phyloP scores from a whole-genome alignment of 2,113 vertebrate species.

The Pica pica region DNA sequence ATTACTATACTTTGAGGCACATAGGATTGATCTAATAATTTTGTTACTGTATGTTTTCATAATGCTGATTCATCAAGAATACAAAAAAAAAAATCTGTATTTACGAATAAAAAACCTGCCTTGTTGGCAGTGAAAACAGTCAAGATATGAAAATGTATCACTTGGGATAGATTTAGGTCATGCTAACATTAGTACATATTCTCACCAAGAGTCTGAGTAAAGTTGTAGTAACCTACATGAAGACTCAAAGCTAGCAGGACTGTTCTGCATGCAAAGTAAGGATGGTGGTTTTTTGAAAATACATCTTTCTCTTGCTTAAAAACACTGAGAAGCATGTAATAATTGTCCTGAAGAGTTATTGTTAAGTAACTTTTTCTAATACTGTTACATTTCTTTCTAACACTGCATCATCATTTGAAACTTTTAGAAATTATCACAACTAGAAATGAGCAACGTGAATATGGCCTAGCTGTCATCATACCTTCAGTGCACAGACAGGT shows the following conservation, averaged over 20 bases:
- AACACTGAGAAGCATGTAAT: not conserved
- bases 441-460: not conserved
- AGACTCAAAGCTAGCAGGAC: not conserved
- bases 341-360: not conserved
- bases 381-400: not conserved
- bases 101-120: not conserved
- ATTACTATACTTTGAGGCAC: not conserved
- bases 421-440: not conserved
- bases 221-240: not conserved
- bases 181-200: not conserved
- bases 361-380: not conserved
- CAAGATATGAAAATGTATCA: not conserved
- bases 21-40: not conserved
- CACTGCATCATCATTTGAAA: not conserved
- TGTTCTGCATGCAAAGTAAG: not conserved
- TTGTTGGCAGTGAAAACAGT: not conserved
- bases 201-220: not conserved
- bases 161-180: not conserved
- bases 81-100: not conserved
- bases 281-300: accelerated
- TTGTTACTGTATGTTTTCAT: not conserved
- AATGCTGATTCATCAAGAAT: not conserved
- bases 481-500: not conserved
- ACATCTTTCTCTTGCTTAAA: not conserved
- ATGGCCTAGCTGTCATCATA: too few species aligned